These are phyloP conservation scores for Bactericera cockerelli DNA, from an alignment of 1,140 invertebrate genomes.

Conservation along the genomic window DNA sequence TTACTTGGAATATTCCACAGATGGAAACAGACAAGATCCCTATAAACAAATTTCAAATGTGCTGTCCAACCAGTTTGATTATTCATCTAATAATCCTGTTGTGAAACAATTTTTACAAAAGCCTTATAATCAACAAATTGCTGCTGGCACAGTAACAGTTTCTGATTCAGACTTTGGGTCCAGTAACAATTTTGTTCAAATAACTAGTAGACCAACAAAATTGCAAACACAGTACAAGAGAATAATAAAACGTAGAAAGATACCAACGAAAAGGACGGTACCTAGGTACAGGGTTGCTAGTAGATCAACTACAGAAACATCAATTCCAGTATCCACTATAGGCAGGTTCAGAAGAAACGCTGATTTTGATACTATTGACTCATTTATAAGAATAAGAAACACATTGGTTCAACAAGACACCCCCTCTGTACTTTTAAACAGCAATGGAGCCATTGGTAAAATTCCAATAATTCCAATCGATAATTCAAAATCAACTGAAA, in stretches of 20 bases:
- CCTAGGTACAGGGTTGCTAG: background rate
- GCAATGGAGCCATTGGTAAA: too few species aligned
- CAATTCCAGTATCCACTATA: background rate
- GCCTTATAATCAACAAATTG: background rate
- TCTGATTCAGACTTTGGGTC: background rate
- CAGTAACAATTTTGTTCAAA: background rate
- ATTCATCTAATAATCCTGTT: background rate
- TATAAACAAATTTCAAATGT: conserved; percentile 3
- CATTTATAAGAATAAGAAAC: background rate
- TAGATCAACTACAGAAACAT: background rate
- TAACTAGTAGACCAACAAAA: background rate
- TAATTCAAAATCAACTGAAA: too few species aligned
- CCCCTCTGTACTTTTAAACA: background rate
- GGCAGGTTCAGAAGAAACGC: background rate
- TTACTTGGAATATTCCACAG: too few species aligned
- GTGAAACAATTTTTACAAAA: conserved; percentile 3
- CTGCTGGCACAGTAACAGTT: background rate
- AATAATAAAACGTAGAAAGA: background rate
- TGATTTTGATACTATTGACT: background rate
- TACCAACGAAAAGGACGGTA: background rate
- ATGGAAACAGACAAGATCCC: background rate
- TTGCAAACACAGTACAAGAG: background rate
- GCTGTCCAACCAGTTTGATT: conserved; percentile 1
- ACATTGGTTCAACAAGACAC: background rate
- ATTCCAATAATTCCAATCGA: too few species aligned